Conservation (phyloP, 2,113 vertebrate species). For the Pseudopodoces humilis region DNA sequence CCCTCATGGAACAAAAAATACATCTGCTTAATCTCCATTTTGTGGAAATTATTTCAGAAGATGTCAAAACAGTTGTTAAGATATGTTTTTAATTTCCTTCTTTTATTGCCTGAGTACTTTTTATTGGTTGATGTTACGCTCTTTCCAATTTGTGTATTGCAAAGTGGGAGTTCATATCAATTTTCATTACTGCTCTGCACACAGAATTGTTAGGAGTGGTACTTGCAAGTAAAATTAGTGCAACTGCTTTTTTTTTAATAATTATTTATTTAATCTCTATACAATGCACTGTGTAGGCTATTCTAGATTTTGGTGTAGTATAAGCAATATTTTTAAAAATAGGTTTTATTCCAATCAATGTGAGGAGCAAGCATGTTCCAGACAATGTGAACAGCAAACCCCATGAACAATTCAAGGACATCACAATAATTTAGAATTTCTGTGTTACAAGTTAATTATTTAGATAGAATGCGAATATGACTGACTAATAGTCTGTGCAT, state of each 20-base stretch:
- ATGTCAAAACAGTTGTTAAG: background rate
- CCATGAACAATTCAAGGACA: conserved; percentile 27
- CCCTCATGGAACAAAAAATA: background rate
- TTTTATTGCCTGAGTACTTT: background rate
- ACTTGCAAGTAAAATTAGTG: background rate
- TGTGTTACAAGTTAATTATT: conserved; percentile 56
- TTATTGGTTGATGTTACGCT: too few relatives aligned
- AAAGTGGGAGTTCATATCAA: background rate
- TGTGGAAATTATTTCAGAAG: background rate
- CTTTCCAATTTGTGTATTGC: background rate
- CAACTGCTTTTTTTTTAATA: background rate
- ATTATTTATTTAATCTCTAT: background rate
- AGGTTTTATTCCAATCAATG: background rate
- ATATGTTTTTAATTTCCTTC: background rate
- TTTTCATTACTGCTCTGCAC: background rate
- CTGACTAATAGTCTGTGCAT: conserved; percentile 41
- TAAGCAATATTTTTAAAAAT: background rate
- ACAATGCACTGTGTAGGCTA: background rate
- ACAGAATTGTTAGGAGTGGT: background rate
- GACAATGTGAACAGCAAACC: background rate
- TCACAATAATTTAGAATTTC: conserved; percentile 15
- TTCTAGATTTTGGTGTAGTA: background rate
- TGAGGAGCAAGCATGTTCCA: background rate
- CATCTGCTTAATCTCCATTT: background rate
- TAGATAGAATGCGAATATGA: conserved; percentile 33